Conservation (phyloP, 2,113 vertebrate species). For the Sinocyclocheilus anshuiensis region DNA sequence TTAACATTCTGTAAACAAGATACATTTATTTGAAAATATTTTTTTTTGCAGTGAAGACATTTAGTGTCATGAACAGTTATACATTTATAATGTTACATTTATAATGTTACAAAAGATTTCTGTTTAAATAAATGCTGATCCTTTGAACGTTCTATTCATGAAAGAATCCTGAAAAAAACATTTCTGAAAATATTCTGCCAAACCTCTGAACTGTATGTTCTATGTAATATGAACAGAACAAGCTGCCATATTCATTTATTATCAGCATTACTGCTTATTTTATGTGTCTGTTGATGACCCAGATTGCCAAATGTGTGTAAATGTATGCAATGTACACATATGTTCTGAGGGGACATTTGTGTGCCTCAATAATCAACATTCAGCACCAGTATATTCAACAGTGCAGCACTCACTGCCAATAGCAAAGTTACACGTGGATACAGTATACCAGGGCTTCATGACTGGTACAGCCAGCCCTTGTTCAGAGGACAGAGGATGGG, state of each 20-base stretch:
- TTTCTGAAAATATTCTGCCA: too few relatives aligned
- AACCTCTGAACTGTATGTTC: background rate
- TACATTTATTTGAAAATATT: too few relatives aligned
- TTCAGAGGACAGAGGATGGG: constrained; percentile 26
- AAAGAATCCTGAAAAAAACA: background rate
- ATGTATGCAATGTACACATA: background rate
- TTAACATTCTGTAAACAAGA: too few relatives aligned
- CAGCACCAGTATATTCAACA: background rate
- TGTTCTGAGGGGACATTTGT: background rate
- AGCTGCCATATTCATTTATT: background rate
- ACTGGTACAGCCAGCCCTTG: constrained; percentile 1
- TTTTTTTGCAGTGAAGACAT: too few relatives aligned
- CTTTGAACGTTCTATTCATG: background rate
- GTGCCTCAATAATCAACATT: background rate
- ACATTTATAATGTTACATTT: background rate
- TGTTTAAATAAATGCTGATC: background rate
- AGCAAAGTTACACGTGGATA: background rate
- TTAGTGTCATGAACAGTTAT: too few relatives aligned
- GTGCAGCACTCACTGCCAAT: background rate
- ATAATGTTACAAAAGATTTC: background rate
- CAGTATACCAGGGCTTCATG: background rate
- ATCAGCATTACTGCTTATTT: background rate
- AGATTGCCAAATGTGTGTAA: background rate
- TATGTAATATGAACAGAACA: background rate
- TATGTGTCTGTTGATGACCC: background rate